Evolutionary conservation across 2,113 vertebrate species (phyloP).

Genomic region (Ramphastos sulfuratus): DNA sequence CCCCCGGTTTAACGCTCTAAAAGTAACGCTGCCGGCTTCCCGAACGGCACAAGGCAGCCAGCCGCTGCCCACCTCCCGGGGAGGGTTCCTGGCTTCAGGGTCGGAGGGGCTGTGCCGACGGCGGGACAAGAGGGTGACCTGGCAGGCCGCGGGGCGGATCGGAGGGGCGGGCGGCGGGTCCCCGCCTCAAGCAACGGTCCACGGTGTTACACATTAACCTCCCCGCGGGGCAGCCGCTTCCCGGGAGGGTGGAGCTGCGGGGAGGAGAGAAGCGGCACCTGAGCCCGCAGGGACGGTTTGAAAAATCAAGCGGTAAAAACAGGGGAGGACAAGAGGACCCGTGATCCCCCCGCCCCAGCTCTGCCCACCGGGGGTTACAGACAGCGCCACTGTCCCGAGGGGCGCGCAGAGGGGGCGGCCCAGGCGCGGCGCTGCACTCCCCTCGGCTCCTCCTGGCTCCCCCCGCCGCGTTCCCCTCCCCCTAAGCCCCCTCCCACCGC

Average conservation of each 20-base stretch:
- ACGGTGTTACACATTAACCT: not conserved
- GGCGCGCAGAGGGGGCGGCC: not conserved
- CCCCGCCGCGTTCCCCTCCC: not conserved
- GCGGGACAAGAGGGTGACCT: not conserved
- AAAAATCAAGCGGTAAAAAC: conserved; percentile 10
- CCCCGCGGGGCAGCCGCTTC: not conserved
- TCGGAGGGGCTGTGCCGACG: not conserved
- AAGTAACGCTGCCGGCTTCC: not conserved
- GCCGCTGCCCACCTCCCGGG: not conserved
- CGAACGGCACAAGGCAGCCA: not conserved
- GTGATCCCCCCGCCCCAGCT: too few relatives aligned
- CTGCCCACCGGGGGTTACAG: not conserved
- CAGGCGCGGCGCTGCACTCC: not conserved
- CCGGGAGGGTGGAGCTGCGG: conserved; percentile 6
- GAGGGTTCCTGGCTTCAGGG: not conserved
- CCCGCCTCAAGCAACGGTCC: not conserved
- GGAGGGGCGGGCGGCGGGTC: not conserved
- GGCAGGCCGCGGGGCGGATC: not conserved
- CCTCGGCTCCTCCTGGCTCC: not conserved
- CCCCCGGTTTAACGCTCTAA: not conserved
- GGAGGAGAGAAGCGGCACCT: conserved; percentile 20
- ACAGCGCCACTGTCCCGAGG: not conserved
- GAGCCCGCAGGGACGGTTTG: not conserved
- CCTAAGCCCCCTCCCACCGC: not conserved
- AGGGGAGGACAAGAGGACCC: not conserved